Conservation (phyloP, 2,113 vertebrate genomes). For the Asarcornis scutulata region DNA sequence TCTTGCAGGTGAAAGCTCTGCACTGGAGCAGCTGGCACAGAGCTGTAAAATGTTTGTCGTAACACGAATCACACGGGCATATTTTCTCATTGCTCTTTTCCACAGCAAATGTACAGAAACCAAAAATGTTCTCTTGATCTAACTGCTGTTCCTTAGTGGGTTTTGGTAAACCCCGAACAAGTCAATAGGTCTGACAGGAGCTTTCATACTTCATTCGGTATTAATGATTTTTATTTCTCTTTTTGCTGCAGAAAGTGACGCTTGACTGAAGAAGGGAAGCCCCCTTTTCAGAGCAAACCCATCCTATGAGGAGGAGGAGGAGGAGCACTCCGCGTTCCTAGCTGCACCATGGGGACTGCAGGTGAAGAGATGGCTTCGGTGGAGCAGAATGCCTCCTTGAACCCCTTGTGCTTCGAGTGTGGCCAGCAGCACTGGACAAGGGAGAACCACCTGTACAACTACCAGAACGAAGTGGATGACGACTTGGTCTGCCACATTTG, state of each 20-base stretch:
- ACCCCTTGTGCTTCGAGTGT: conserved; percentile 92
- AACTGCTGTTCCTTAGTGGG: background rate
- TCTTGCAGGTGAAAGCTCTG: conserved; percentile 11
- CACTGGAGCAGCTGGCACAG: background rate
- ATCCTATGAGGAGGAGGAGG: background rate
- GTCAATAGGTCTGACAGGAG: background rate
- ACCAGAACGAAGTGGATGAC: conserved; percentile 95
- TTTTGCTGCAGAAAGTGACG: conserved; percentile 58
- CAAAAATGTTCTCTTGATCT: background rate
- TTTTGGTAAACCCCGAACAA: background rate
- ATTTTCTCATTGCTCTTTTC: background rate
- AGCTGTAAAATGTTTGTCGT: background rate
- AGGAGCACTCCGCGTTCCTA: background rate
- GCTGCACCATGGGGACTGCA: conserved; percentile 86
- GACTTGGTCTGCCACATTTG: conserved; percentile 99
- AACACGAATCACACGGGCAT: background rate
- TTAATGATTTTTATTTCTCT: background rate
- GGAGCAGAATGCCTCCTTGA: conserved; percentile 84
- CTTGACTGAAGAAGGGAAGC: background rate
- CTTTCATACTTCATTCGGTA: background rate
- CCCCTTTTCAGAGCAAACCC: background rate
- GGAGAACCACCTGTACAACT: conserved; percentile 98
- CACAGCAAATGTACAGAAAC: background rate
- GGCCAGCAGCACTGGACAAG: conserved; percentile 94
- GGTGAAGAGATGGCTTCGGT: conserved; percentile 82